phyloP scores from a whole-genome alignment of 2,888 invertebrate genomes.

The Aspidiotus destructor region DNA sequence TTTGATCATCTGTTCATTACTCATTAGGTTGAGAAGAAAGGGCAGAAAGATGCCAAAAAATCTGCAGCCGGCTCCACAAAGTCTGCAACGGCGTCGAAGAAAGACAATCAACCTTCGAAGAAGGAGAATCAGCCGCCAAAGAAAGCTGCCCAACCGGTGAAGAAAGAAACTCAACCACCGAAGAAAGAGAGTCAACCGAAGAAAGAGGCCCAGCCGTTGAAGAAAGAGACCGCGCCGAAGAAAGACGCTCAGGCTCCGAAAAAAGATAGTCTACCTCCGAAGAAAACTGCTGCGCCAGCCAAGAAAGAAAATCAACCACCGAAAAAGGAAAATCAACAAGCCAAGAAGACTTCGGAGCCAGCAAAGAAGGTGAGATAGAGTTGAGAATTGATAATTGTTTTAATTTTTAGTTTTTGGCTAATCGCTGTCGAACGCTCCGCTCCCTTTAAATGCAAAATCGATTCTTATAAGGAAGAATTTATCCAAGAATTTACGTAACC shows the following conservation, averaged over 20 bases:
- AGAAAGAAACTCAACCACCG: conserved; percentile 1
- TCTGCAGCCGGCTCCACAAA: conserved; percentile 28
- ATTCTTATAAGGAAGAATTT: no score
- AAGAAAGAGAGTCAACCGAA: conserved; percentile 3
- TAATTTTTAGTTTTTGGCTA: no score
- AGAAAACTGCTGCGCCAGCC: conserved; percentile 31
- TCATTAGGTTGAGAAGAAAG: background rate
- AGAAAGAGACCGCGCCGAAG: conserved; percentile 26
- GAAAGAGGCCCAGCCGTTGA: background rate
- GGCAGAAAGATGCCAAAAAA: conserved; percentile 25
- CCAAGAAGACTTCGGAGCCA: background rate
- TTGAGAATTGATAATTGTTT: no score
- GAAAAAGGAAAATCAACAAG: conserved; percentile 22
- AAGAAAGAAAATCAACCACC: conserved; percentile 31
- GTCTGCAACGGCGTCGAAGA: conserved; percentile 30
- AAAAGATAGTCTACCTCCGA: conserved; percentile 31
- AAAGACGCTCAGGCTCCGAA: conserved; percentile 34
- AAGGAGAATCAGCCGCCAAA: conserved; percentile 32
- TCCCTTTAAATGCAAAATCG: no score
- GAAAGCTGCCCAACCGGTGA: background rate
- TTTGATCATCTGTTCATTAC: no score
- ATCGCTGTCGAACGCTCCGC: no score
- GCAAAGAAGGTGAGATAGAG: background rate
- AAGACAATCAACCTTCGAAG: conserved; percentile 26
- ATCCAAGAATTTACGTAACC: no score